These are phyloP conservation scores for Sprattus sprattus DNA, from an alignment of 2,113 vertebrate genomes.

Conservation along the genomic window DNA sequence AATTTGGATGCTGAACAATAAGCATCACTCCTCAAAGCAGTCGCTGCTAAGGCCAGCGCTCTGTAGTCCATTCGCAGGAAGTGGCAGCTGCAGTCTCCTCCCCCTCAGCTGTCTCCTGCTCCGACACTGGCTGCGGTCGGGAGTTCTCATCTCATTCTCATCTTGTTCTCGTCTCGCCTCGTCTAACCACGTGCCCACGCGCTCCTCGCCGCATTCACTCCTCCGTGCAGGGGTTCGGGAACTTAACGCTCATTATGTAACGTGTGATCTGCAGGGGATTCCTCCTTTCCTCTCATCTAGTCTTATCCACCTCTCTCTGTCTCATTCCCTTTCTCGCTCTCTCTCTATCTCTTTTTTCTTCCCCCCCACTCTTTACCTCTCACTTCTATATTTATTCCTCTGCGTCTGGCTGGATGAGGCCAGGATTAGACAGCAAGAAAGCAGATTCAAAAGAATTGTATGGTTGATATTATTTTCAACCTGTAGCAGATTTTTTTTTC, in stretches of 20 bases:
- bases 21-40: neutral
- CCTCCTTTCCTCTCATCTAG: neutral
- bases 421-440: no score
- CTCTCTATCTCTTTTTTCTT: neutral
- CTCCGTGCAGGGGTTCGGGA: neutral
- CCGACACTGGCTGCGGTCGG: no score
- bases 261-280: neutral
- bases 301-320: neutral
- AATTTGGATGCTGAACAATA: neutral
- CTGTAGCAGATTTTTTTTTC: neutral
- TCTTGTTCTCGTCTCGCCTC: neutral
- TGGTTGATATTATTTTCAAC: neutral
- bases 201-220: neutral
- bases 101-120: neutral
- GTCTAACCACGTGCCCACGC: neutral
- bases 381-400: neutral
- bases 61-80: neutral
- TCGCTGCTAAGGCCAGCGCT: neutral
- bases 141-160: no score
- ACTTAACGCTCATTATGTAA: conserved; percentile 5
- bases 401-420: no score
- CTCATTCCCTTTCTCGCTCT: neutral
- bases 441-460: neutral
- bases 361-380: neutral
- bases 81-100: neutral